A percentile compares a stretch with the other conserved stretches of the same genome.
These are phyloP conservation scores for Melipona bicolor DNA, from an alignment of 2,888 invertebrate species.

Conservation along the genomic window DNA sequence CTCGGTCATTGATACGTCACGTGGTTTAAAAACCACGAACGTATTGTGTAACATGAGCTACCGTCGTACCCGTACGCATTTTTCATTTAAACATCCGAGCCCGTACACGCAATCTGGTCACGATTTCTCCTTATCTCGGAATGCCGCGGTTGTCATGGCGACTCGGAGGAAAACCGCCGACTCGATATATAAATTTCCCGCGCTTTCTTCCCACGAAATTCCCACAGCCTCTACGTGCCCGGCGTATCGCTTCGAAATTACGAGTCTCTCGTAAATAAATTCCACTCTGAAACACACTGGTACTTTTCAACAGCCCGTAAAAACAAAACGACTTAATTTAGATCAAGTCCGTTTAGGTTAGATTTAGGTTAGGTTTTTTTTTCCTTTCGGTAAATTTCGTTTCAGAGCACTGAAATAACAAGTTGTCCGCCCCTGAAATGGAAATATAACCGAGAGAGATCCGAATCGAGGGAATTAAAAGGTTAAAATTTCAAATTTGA, in stretches of 20 bases:
- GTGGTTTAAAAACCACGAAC: constrained; percentile 22
- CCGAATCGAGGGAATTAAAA: background rate
- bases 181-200: constrained; percentile 41
- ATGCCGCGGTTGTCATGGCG: constrained; percentile 58
- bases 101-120: constrained; percentile 57
- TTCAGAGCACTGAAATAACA: no score
- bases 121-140: constrained; percentile 62
- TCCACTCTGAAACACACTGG: background rate
- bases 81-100: constrained; percentile 49
- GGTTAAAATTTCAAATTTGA: background rate
- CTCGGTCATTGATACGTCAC: background rate
- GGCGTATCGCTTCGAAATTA: background rate
- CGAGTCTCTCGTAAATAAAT: background rate
- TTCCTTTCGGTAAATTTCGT: no score
- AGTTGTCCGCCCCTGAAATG: background rate
- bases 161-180: constrained; percentile 32
- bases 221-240: background rate
- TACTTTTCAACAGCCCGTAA: no score
- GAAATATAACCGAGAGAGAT: background rate
- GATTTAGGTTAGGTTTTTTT: no score
- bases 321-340: no score
- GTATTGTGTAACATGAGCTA: constrained; percentile 27
- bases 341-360: no score
- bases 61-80: constrained; percentile 16
- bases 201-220: constrained; percentile 34